phyloP scores from a whole-genome alignment of 2,797 vertebrate genomes.

The Anguilla pacifica region DNA sequence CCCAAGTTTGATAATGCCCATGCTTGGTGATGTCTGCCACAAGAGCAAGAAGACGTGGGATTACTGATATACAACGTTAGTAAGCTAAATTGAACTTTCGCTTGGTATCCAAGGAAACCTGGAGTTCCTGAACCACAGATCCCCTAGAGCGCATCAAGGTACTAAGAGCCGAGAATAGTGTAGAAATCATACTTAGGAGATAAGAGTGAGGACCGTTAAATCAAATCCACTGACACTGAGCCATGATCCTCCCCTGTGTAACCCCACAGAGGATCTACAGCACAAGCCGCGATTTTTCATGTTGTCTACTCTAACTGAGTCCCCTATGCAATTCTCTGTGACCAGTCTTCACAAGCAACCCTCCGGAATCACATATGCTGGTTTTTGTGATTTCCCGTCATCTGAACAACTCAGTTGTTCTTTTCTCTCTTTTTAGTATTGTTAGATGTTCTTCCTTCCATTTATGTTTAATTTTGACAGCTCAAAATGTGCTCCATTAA shows the following conservation, averaged over 20 bases:
- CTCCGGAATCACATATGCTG: background rate
- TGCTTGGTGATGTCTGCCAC: background rate
- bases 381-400: background rate
- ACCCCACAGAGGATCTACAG: background rate
- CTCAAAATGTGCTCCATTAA: background rate
- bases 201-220: background rate
- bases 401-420: background rate
- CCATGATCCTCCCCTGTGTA: background rate
- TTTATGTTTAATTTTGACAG: background rate
- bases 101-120: constrained; percentile 5
- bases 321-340: background rate
- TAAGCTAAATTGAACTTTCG: background rate
- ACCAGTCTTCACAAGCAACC: background rate
- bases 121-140: background rate
- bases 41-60: background rate
- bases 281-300: background rate
- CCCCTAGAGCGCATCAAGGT: background rate
- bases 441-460: background rate
- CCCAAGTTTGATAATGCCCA: background rate
- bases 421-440: background rate
- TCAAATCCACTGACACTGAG: background rate
- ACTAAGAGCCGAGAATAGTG: background rate
- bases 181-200: background rate
- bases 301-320: background rate
- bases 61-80: background rate